Evolutionary conservation across 2,888 invertebrate genomes (phyloP).

Genomic region (Heteropelma amictum): DNA sequence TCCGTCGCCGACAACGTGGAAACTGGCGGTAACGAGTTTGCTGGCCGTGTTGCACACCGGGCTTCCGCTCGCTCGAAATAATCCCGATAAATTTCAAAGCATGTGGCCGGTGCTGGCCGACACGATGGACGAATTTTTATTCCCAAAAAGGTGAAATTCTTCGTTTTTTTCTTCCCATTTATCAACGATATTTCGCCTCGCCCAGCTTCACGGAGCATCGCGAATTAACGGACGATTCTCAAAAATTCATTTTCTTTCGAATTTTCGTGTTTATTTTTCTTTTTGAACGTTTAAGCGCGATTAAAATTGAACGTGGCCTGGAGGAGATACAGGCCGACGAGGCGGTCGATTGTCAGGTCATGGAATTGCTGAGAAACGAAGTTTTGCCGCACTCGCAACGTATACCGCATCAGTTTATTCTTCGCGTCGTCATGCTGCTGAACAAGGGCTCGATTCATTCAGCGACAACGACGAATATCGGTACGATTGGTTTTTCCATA

Average conservation of each 20-base stretch:
- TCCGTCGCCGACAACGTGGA: slow-evolving; percentile 90
- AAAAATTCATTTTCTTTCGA: background rate
- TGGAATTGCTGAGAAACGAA: slow-evolving; percentile 89
- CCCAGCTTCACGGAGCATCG: background rate
- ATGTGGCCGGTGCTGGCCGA: slow-evolving; percentile 94
- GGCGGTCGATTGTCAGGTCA: slow-evolving; percentile 89
- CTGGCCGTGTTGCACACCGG: slow-evolving; percentile 89
- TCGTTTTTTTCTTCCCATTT: background rate
- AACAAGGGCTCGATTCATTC: slow-evolving; percentile 93
- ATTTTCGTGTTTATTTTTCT: background rate
- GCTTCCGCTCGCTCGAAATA: slow-evolving; percentile 90
- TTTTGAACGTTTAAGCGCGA: slow-evolving; percentile 72
- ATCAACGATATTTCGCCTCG: background rate
- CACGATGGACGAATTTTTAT: slow-evolving; percentile 94
- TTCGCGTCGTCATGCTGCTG: slow-evolving; percentile 89
- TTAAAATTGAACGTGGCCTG: slow-evolving; percentile 79
- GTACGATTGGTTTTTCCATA: slow-evolving; percentile 61
- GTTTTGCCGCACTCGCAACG: slow-evolving; percentile 88
- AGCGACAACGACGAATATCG: slow-evolving; percentile 82
- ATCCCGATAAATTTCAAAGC: slow-evolving; percentile 85
- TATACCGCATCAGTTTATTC: slow-evolving; percentile 89
- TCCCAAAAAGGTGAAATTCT: slow-evolving; percentile 85
- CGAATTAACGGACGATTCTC: background rate
- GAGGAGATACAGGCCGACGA: slow-evolving; percentile 84
- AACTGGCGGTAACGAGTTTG: slow-evolving; percentile 87